phyloP scores from a whole-genome alignment of 1,140 invertebrate species.

The Dreissena polymorpha region DNA sequence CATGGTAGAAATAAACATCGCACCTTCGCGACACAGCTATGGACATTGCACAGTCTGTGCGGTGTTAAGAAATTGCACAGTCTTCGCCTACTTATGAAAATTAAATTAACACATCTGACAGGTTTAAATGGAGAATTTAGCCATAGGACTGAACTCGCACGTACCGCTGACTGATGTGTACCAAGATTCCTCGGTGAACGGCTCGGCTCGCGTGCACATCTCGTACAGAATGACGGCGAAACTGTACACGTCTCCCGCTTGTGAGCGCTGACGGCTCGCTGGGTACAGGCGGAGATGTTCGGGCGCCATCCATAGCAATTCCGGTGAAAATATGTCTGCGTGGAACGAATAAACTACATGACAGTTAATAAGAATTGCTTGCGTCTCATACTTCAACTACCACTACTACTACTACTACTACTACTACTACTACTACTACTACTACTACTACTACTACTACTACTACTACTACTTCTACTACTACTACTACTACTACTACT shows the following conservation, averaged over 20 bases:
- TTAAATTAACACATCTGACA: too few species aligned
- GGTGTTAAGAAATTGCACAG: too few species aligned
- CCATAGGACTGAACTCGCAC: neutral
- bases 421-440: constrained; percentile 37
- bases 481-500: constrained; percentile 40
- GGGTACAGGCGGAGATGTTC: constrained; percentile 86
- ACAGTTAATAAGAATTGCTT: too few species aligned
- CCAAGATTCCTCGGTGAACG: neutral
- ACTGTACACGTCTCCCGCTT: constrained; percentile 14
- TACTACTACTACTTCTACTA: constrained; percentile 46
- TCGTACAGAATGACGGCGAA: constrained; percentile 19
- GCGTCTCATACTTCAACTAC: neutral
- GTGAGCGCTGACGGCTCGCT: constrained; percentile 79
- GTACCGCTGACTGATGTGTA: neutral
- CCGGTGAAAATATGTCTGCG: constrained; percentile 36
- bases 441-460: constrained; percentile 36
- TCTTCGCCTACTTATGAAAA: too few species aligned
- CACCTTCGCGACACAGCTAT: too few species aligned
- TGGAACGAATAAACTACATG: too few species aligned
- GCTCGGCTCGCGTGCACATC: neutral
- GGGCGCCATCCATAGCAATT: constrained; percentile 92
- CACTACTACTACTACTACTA: constrained; percentile 38
- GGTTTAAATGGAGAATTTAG: neutral
- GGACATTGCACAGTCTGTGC: too few species aligned
- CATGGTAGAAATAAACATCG: too few species aligned